Evolutionary conservation across 2,888 invertebrate genomes (phyloP).

Genomic region (Dromius quadrimaculatus): DNA sequence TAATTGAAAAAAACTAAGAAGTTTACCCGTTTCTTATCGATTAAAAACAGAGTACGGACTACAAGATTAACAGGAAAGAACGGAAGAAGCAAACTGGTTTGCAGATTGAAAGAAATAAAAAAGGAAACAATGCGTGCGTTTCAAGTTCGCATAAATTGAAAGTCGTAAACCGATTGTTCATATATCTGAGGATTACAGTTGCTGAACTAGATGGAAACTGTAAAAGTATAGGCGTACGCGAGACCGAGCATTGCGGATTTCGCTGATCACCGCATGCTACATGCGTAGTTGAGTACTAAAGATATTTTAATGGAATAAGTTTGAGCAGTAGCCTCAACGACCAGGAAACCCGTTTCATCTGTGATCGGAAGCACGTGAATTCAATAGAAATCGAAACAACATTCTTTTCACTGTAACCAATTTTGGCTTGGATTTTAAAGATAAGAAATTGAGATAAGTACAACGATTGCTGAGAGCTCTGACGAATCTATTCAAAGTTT

Average conservation of each 20-base stretch:
- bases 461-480: constrained; percentile 8
- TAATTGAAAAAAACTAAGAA: no score
- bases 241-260: constrained; percentile 17
- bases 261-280: constrained; percentile 19
- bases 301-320: constrained; percentile 49
- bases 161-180: constrained; percentile 11
- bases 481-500: no score
- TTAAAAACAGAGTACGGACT: no score
- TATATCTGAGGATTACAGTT: constrained; percentile 5
- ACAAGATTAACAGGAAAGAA: neutral
- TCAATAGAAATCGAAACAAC: constrained; percentile 45
- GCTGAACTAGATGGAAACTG: neutral
- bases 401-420: constrained; percentile 38
- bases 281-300: constrained; percentile 46
- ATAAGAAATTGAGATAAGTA: constrained; percentile 41
- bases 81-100: neutral
- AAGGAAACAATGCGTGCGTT: neutral
- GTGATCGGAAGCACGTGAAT: constrained; percentile 26
- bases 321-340: constrained; percentile 24
- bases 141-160: neutral
- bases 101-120: constrained; percentile 11
- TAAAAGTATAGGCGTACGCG: neutral
- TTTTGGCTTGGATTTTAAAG: constrained; percentile 8
- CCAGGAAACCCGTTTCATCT: neutral
- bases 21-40: no score